These are phyloP conservation scores for Monodelphis domestica DNA, from an alignment of 2,797 vertebrate species.

Conservation along the genomic window DNA sequence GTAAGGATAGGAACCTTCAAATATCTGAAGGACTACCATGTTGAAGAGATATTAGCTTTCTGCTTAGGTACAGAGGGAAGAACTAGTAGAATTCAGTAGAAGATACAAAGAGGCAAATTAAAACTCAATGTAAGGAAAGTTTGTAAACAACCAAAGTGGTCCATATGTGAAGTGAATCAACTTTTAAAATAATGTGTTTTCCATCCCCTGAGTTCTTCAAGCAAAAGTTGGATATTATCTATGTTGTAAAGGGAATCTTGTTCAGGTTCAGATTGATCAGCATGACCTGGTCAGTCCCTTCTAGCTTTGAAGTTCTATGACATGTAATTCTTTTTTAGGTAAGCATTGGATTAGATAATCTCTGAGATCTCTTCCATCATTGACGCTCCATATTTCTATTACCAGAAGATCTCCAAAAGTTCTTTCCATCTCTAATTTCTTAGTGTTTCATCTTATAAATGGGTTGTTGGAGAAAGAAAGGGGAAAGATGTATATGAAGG, in stretches of 20 bases:
- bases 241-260: not conserved
- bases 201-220: not conserved
- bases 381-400: not conserved
- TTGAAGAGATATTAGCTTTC: not conserved
- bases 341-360: not conserved
- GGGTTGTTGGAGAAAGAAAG: not conserved
- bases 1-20: not conserved
- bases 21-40: not conserved
- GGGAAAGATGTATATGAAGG: not conserved
- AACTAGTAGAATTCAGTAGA: not conserved
- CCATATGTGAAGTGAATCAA: not conserved
- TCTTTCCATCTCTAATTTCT: not conserved
- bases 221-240: not conserved
- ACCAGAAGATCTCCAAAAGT: not conserved
- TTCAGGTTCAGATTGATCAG: not conserved
- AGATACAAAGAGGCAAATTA: not conserved
- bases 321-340: not conserved
- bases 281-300: not conserved
- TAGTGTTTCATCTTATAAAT: not conserved
- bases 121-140: not conserved
- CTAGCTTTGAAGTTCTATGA: not conserved
- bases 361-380: no score
- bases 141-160: not conserved
- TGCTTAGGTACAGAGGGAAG: not conserved
- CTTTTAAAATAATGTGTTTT: not conserved